Evolutionary conservation across 37 sponge, comb jelly and placozoan genomes (phyloP).

Genomic region (Diacarnus erythraeanus): DNA sequence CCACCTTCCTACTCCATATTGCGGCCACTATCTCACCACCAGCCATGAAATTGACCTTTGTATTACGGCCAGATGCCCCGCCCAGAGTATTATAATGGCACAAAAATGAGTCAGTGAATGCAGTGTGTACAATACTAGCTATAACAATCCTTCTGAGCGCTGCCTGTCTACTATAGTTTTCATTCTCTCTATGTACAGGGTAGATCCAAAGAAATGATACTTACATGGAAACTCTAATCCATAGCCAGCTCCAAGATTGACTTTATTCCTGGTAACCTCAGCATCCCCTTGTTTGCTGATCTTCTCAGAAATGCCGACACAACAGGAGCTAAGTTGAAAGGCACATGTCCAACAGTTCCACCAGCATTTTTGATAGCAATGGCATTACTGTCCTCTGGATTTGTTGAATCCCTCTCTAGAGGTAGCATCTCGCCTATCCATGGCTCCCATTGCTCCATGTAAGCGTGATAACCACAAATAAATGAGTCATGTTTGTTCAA

Average conservation of each 20-base stretch:
- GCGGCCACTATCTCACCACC: no score
- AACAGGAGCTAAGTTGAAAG: slow-evolving; percentile 51
- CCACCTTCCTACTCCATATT: no score
- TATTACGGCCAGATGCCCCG: no score
- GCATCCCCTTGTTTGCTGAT: slow-evolving; percentile 25
- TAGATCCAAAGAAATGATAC: slow-evolving; percentile 14
- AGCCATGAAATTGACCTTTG: no score
- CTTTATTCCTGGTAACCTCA: slow-evolving; percentile 37
- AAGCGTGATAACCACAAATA: slow-evolving; percentile 15
- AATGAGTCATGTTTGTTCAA: no score
- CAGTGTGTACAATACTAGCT: no score
- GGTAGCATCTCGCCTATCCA: slow-evolving; percentile 10
- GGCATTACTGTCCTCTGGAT: slow-evolving; percentile 37
- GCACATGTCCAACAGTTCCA: no score
- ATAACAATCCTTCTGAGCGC: no score
- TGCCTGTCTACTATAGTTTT: no score
- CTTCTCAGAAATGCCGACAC: slow-evolving; percentile 39
- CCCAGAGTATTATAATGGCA: no score
- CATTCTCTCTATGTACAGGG: no score
- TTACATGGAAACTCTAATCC: slow-evolving; percentile 1
- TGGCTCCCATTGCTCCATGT: slow-evolving; percentile 24
- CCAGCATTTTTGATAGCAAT: slow-evolving; percentile 34
- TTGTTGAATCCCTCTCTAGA: slow-evolving; percentile 47
- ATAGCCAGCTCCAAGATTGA: slow-evolving; percentile 29
- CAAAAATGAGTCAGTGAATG: no score